phyloP scores from a whole-genome alignment of 2,888 invertebrate genomes.

The Noctua janthe region DNA sequence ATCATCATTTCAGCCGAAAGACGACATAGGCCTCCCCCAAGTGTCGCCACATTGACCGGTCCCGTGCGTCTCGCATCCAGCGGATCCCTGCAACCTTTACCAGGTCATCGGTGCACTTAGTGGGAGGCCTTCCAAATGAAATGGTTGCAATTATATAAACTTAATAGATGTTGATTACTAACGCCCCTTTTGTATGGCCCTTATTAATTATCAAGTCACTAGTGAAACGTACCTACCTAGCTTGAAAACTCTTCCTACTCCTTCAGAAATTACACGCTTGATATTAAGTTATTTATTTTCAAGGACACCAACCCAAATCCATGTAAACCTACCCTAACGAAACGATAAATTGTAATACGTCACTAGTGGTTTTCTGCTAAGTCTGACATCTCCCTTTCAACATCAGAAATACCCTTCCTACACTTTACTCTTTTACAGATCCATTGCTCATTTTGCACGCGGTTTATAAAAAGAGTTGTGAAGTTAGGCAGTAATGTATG shows the following conservation, averaged over 20 bases:
- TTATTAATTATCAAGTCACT: neutral
- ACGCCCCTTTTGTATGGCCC: neutral
- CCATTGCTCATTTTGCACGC: constrained; percentile 9
- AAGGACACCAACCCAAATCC: neutral
- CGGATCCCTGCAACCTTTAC: no score
- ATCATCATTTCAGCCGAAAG: no score
- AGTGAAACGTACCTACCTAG: neutral
- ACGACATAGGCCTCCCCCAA: no score
- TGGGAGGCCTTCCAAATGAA: no score
- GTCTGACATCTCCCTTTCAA: constrained; percentile 35
- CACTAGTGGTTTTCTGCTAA: constrained; percentile 55
- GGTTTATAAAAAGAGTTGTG: neutral
- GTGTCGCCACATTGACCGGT: no score
- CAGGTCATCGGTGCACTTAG: no score
- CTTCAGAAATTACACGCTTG: neutral
- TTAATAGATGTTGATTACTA: neutral
- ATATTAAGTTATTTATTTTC: neutral
- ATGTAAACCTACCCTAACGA: constrained; percentile 32
- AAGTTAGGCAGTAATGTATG: constrained; percentile 12
- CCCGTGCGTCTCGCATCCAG: no score
- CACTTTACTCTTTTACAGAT: neutral
- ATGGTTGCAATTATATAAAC: neutral
- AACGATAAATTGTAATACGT: constrained; percentile 58
- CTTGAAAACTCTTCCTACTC: neutral
- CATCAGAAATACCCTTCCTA: neutral